Percentiles rank a stretch among this genome's conserved stretches.
phyloP scores from a whole-genome alignment of 2,888 invertebrate genomes.

The Helicoverpa assulta region DNA sequence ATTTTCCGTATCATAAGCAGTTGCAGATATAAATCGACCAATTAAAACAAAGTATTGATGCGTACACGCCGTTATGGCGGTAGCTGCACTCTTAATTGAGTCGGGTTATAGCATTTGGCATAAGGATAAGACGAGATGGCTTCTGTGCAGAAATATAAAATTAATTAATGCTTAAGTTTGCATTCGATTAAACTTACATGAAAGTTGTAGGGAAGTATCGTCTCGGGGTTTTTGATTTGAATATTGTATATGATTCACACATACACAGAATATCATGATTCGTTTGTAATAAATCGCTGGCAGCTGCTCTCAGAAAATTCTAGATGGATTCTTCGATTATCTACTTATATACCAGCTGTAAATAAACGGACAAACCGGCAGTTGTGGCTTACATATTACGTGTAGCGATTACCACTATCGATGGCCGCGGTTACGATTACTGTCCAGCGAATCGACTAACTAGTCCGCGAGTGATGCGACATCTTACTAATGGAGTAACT shows the following conservation, averaged over 20 bases:
- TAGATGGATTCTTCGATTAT: conserved; percentile 14
- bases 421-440: conserved; percentile 45
- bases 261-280: no score
- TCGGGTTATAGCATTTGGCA: conserved; percentile 28
- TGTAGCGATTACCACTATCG: conserved; percentile 48
- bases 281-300: no score
- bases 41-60: conserved; percentile 64
- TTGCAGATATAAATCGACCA: conserved; percentile 59
- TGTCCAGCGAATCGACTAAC: conserved; percentile 55
- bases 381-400: conserved; percentile 42
- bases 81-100: conserved; percentile 49
- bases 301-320: conserved; percentile 8
- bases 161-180: background rate
- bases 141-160: background rate
- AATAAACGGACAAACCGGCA: conserved; percentile 29
- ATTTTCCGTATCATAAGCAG: conserved; percentile 59
- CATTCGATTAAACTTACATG: no score
- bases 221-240: no score
- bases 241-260: no score
- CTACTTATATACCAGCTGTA: conserved; percentile 23
- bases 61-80: conserved; percentile 40
- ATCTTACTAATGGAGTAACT: conserved; percentile 55
- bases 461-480: conserved; percentile 53
- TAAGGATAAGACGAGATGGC: conserved; percentile 2
- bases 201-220: no score